Percentiles rank a stretch among this genome's conserved stretches.
Evolutionary conservation across 2,113 vertebrate genomes (phyloP).

Genomic region (Antidorcas marsupialis): DNA sequence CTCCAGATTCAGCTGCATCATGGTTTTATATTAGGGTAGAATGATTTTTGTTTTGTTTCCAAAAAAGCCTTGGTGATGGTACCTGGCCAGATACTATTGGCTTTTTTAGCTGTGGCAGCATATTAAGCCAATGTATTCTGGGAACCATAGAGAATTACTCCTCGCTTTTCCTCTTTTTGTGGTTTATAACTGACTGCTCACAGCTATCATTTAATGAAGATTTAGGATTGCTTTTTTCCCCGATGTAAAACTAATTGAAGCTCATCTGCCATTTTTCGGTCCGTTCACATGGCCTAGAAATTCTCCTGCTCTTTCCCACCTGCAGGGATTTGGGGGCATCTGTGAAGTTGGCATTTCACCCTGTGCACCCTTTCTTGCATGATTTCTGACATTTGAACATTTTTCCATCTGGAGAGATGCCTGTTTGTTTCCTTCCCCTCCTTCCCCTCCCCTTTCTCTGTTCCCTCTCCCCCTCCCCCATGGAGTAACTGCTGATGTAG

Average conservation of each 20-base stretch:
- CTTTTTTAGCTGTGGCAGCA: slow-evolving; percentile 45
- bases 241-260: not conserved
- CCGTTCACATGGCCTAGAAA: not conserved
- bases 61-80: slow-evolving; percentile 29
- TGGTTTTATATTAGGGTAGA: not conserved
- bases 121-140: not conserved
- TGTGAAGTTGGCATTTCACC: not conserved
- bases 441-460: not conserved
- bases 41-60: slow-evolving; percentile 35
- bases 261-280: not conserved
- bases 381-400: not conserved
- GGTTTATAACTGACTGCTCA: not conserved
- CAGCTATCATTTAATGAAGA: not conserved
- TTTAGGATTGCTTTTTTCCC: not conserved
- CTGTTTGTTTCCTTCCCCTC: not conserved
- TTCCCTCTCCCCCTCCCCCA: not conserved
- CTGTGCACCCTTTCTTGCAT: not conserved
- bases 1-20: not conserved
- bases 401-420: not conserved
- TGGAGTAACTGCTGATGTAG: not conserved
- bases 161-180: not conserved
- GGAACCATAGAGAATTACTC: not conserved
- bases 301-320: not conserved
- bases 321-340: not conserved
- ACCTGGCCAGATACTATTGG: not conserved